phyloP scores from a whole-genome alignment of 2,888 invertebrate genomes.

The Sphaerophoria rueppellii region DNA sequence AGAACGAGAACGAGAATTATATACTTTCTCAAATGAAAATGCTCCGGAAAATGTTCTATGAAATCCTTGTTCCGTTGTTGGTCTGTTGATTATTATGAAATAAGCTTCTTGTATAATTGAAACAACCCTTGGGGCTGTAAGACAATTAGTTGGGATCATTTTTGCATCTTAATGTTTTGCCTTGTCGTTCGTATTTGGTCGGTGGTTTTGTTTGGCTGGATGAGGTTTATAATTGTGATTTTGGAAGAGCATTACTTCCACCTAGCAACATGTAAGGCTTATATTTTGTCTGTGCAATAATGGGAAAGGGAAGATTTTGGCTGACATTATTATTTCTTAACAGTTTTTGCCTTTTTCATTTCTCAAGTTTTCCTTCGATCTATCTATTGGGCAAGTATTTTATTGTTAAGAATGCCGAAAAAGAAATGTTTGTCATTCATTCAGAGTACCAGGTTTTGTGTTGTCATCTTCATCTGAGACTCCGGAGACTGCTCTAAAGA shows the following conservation, averaged over 20 bases:
- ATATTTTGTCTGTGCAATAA: no score
- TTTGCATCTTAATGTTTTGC: constrained; percentile 2
- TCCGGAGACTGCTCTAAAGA: no score
- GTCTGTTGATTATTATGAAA: constrained; percentile 24
- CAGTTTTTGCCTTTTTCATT: no score
- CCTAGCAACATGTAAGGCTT: no score
- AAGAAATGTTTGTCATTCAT: no score
- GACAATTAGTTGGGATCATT: constrained; percentile 7
- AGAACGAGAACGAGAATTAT: constrained; percentile 19
- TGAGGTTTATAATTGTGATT: constrained; percentile 1
- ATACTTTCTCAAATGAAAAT: constrained; percentile 46
- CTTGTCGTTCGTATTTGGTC: not conserved
- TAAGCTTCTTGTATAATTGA: constrained; percentile 46
- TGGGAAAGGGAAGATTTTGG: no score
- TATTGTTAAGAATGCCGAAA: no score
- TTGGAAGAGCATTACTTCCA: not conserved
- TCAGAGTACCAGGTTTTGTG: no score
- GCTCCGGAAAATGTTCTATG: not conserved
- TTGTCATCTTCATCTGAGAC: no score
- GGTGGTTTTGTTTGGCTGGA: not conserved
- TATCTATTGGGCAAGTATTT: no score
- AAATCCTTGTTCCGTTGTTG: constrained; percentile 1
- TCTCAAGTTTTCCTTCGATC: no score
- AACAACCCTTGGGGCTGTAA: constrained; percentile 41
- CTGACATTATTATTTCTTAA: no score